Conservation (phyloP, 1,140 invertebrate species). For the Zaprionus inermis region DNA sequence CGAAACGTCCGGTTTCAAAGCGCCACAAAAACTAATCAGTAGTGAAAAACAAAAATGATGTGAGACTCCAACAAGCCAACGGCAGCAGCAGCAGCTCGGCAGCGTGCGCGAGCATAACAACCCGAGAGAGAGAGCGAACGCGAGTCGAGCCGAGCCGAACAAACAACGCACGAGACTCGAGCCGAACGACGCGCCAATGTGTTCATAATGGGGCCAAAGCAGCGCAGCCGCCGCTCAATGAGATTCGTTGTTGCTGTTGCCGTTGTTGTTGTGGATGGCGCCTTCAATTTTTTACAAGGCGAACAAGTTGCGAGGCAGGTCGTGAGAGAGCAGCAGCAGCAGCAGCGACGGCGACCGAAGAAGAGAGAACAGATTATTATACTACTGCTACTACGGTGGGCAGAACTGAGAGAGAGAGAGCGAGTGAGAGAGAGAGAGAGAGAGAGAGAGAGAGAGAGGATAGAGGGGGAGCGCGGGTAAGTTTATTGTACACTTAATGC, state of each 20-base stretch:
- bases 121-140: not conserved
- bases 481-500: conserved; percentile 54
- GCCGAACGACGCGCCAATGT: conserved; percentile 25
- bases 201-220: conserved; percentile 71
- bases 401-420: conserved; percentile 26
- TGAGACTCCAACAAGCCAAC: conserved; percentile 25
- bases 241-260: conserved; percentile 30
- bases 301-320: conserved; percentile 66
- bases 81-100: conserved; percentile 23
- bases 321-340: conserved; percentile 20
- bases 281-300: conserved; percentile 72
- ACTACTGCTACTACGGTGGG: not conserved
- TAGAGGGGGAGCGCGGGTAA: conserved; percentile 27
- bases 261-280: conserved; percentile 42
- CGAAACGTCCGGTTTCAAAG: conserved; percentile 70
- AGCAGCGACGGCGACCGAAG: not conserved
- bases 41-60: conserved; percentile 59
- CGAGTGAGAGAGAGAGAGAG: conserved; percentile 24
- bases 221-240: conserved; percentile 61
- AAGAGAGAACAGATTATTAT: conserved; percentile 28
- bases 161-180: conserved; percentile 21
- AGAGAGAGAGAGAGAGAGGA: conserved; percentile 28
- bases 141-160: conserved; percentile 6
- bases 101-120: conserved; percentile 1
- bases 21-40: conserved; percentile 74